These are phyloP conservation scores for Dynastes tityus DNA, from an alignment of 2,888 invertebrate species.

Conservation along the genomic window DNA sequence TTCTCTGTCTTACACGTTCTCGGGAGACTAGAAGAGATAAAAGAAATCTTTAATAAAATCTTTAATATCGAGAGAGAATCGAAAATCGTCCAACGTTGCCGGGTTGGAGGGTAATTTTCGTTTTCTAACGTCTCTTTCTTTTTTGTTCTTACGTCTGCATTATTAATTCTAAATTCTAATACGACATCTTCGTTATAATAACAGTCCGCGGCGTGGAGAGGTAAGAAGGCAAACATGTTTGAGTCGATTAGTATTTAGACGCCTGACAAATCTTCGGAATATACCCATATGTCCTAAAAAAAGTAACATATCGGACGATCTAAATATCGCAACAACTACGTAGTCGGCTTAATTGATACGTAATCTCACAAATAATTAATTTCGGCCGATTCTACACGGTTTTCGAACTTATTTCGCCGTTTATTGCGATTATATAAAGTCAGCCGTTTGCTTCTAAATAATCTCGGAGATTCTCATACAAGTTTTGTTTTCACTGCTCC, in stretches of 20 bases:
- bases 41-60: slow-evolving; percentile 36
- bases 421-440: slow-evolving; percentile 49
- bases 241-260: slow-evolving; percentile 54
- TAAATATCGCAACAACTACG: slow-evolving; percentile 50
- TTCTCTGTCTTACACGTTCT: not conserved
- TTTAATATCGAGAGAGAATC: slow-evolving; percentile 16
- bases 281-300: slow-evolving; percentile 58
- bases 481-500: slow-evolving; percentile 54
- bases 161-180: slow-evolving; percentile 42
- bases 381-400: slow-evolving; percentile 11
- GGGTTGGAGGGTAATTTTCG: not conserved
- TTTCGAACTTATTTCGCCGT: not conserved
- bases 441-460: slow-evolving; percentile 53
- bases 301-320: slow-evolving; percentile 55
- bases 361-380: slow-evolving; percentile 53
- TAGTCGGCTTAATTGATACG: slow-evolving; percentile 52
- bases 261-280: slow-evolving; percentile 30
- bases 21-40: slow-evolving; percentile 3
- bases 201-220: not conserved
- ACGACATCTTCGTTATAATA: slow-evolving; percentile 12
- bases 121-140: slow-evolving; percentile 1
- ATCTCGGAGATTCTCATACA: slow-evolving; percentile 49
- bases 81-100: slow-evolving; percentile 7
- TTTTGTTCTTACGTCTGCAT: slow-evolving; percentile 8
- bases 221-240: slow-evolving; percentile 53